phyloP scores from a whole-genome alignment of 2,797 vertebrate species.

The Characodon lateralis region DNA sequence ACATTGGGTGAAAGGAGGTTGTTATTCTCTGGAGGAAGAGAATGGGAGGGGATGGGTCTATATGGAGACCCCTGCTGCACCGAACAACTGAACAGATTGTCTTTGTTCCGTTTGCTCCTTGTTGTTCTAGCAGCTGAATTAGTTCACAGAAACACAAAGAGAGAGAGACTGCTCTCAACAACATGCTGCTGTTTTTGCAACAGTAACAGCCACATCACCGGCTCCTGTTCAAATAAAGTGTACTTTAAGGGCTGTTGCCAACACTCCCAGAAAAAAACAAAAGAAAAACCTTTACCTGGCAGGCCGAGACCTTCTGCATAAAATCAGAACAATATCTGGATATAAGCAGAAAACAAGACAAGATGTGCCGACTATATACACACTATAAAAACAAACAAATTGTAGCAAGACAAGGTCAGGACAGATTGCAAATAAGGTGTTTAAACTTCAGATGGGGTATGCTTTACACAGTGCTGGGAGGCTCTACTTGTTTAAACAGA shows the following conservation, averaged over 20 bases:
- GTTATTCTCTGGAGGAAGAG: slow-evolving; percentile 74
- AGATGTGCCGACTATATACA: slow-evolving; percentile 58
- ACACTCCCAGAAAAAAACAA: slow-evolving; percentile 27
- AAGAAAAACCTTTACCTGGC: slow-evolving; percentile 38
- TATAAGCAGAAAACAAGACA: slow-evolving; percentile 56
- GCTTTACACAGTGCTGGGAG: slow-evolving; percentile 62
- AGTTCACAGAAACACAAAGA: slow-evolving; percentile 61
- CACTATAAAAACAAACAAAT: slow-evolving; percentile 63
- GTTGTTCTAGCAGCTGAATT: slow-evolving; percentile 78
- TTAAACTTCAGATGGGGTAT: slow-evolving; percentile 65
- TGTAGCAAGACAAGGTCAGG: slow-evolving; percentile 47
- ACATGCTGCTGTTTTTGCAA: slow-evolving; percentile 64
- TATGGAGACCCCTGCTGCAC: slow-evolving; percentile 73
- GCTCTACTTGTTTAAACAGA: slow-evolving; percentile 62
- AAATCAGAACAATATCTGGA: slow-evolving; percentile 69
- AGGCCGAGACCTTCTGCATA: slow-evolving; percentile 32
- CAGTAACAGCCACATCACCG: slow-evolving; percentile 43
- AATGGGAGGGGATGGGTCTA: slow-evolving; percentile 64
- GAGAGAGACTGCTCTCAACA: slow-evolving; percentile 47
- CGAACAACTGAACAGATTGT: slow-evolving; percentile 74
- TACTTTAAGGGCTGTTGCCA: slow-evolving; percentile 22
- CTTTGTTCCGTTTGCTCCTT: slow-evolving; percentile 68
- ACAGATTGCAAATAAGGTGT: slow-evolving; percentile 61
- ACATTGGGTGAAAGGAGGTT: slow-evolving; percentile 45
- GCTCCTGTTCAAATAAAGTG: slow-evolving; percentile 54